Evolutionary conservation across 2,113 vertebrate genomes (phyloP).

Genomic region (Smithornis capensis): DNA sequence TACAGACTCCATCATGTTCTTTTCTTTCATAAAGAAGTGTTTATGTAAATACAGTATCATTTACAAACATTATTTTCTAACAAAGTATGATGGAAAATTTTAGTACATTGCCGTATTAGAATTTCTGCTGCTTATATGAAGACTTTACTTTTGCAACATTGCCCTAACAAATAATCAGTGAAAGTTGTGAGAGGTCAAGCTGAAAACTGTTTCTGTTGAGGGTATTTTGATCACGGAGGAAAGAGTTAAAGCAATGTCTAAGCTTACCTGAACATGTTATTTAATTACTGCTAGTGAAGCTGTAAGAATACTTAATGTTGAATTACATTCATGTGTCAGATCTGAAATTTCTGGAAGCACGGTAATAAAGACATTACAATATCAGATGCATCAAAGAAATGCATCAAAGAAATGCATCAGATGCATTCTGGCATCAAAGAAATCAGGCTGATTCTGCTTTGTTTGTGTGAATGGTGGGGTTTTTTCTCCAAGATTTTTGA

Average conservation of each 20-base stretch:
- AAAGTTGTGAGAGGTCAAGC: neutral
- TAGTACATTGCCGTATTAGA: fast-evolving
- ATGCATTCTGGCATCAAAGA: neutral
- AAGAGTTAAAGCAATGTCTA: neutral
- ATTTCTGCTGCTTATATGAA: neutral
- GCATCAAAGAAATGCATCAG: too few relatives aligned
- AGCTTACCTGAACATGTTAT: neutral
- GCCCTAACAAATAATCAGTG: neutral
- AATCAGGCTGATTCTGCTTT: neutral
- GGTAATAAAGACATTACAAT: neutral
- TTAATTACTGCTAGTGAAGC: neutral
- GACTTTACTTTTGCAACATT: neutral
- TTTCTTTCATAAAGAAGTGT: neutral
- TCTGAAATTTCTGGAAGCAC: neutral
- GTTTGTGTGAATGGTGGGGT: too few relatives aligned
- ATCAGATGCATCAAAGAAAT: neutral
- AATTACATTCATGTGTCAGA: neutral
- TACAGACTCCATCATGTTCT: neutral
- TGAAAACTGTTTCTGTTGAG: neutral
- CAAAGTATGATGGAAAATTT: neutral
- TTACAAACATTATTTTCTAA: neutral
- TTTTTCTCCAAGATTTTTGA: neutral
- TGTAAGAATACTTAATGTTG: neutral
- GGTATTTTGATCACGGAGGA: neutral
- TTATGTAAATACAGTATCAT: neutral